Base-by-base conservation (phyloP, 2,113 vertebrate genomes). In the Pseudorectes ferrugineus region DNA sequence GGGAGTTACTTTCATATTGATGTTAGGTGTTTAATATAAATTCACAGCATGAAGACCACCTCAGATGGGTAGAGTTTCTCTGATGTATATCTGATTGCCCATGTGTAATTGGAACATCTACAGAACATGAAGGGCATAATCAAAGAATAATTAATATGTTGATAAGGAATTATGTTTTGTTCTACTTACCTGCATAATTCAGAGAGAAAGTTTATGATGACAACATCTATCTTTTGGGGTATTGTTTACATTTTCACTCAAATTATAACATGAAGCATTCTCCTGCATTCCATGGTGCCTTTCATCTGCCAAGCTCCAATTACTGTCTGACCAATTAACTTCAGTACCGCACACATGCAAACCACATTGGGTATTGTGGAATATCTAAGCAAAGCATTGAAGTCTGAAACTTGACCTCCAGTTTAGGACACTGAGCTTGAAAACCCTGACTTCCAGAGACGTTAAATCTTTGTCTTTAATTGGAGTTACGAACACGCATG, bases 21-120 rank as follows among this genome's bases (percentile, higher is more conserved):
- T 88, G 61, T 80, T 92, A 54, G 43, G 42, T 33, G 20, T 92
- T 92, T 93, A 94, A 93, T 92, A 92, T 71, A 94, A 94, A 81
- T 84, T 94, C 90, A 65, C 88, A 96, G 88, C 72, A 57, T 86
- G 94, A 95, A 96, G 94, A 93, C 85, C 82, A 96, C 88, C 95
- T 92, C 14, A 0, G 82, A 68, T 75, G 36, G 75, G 38, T 88
- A 86, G 79, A 71, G 68, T 74, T 94, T 86, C 85, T 96, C 85
- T 95, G 92, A 92, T 85, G 65, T 90, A 12, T 95, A 68, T 92
- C 92, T 95, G 78, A 92, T 96, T 93, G 52, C 90, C n/a, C 58
- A 29, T 75, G 45, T 84, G 76, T 86, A 94, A 92, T 94, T 88
- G 88, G 52, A 93, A 75, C 83, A 73, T 77, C 85, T 92, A 80